Evolutionary conservation across 2,888 invertebrate species (phyloP), one percentile per base, ranked within the genome.

Genomic region (Halictus ligatus): DNA sequence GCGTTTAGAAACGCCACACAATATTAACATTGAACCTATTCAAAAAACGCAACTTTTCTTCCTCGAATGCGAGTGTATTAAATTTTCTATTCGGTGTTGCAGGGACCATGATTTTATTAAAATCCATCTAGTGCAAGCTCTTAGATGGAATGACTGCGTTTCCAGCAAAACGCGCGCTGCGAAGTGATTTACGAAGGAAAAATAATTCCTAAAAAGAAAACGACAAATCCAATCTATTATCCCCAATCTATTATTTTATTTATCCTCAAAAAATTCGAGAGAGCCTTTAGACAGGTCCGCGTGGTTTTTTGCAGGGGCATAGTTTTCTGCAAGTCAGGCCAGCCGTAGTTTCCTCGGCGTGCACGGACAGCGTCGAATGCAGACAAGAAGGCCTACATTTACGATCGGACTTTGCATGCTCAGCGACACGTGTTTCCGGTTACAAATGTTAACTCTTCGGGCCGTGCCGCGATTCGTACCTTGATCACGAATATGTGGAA

Each of bases 401-500:
- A 86, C 86, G 86, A 86, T 81, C 81, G 75, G 78, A 46, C 86
- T 86, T 86, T 86, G 69, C 86, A 80, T 77, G 85, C 25, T 15
- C 80, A 80, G 75, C 76, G 86, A 86, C 86, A 82, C 86, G 81
- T 86, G 86, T 86, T 86, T 86, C 86, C 86, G 86, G 86, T 81
- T 79, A 75, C 72, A 64, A 86, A 81, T 73, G 81, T 77, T 81
- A 81, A 81, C 81, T 81, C 73, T 74, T 79, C 73, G 35, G 71
- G 71, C 50, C 50, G 40, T 60, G 78, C 35, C 75, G 73, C 85
- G 80, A 85, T 79, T 77, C 85, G 85, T 86, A 86, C 78, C 86
- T 86, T 86, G 86, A 86, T 85, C 86, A 86, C 81, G 86, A 81
- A 86, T 86, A 86, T 86, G 86, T 75, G 81, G 50, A 86, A 81